Percentiles rank a stretch among this genome's conserved stretches.
Evolutionary conservation across 1,140 invertebrate genomes (phyloP).

Genomic region (Hypsibius dujardini): DNA sequence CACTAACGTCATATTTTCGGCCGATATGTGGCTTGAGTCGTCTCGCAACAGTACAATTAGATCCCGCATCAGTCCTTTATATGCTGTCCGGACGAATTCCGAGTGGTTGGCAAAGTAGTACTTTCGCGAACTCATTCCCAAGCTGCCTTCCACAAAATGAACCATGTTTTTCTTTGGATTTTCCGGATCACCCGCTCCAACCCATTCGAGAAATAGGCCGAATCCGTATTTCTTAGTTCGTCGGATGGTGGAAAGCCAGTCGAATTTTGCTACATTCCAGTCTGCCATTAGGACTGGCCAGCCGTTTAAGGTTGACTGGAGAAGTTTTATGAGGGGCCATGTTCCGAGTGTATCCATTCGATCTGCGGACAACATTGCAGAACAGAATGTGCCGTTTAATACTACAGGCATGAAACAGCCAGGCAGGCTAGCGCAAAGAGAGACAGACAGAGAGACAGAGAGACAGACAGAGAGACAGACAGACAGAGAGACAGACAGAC

Average conservation of each 20-base stretch:
- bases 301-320: slow-evolving; percentile 50
- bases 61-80: slow-evolving; percentile 4
- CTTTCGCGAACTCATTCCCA: background rate
- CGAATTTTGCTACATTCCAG: slow-evolving; percentile 38
- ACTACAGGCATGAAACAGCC: background rate
- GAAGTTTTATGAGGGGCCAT: slow-evolving; percentile 48
- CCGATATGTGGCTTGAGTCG: background rate
- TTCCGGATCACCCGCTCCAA: background rate
- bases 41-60: background rate
- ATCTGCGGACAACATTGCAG: slow-evolving; percentile 24
- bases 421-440: no score
- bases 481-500: background rate
- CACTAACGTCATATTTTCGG: background rate
- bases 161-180: background rate
- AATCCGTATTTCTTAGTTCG: background rate
- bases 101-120: background rate
- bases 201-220: slow-evolving; percentile 12
- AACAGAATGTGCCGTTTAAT: background rate
- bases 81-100: background rate
- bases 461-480: no score
- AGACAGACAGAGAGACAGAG: no score
- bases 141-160: slow-evolving; percentile 4
- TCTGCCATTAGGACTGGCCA: slow-evolving; percentile 56
- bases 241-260: background rate
- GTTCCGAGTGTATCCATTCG: slow-evolving; percentile 44